These are phyloP conservation scores for Eustalomyia histrio DNA, from an alignment of 2,888 invertebrate genomes.

Conservation along the genomic window DNA sequence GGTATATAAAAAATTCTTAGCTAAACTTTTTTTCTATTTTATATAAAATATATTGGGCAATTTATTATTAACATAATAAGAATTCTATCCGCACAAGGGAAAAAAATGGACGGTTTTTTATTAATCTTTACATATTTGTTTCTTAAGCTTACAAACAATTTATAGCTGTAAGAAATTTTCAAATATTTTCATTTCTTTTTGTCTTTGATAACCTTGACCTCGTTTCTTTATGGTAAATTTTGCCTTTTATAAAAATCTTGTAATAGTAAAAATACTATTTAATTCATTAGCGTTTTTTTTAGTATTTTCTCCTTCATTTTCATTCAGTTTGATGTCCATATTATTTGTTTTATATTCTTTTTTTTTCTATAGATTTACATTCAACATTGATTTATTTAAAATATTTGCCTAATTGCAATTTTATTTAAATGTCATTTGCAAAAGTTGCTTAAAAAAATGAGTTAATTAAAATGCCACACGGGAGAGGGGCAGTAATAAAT, in stretches of 20 bases:
- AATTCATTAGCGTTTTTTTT: constrained; percentile 5
- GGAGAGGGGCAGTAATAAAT: neutral
- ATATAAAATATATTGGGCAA: neutral
- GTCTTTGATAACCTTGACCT: constrained; percentile 32
- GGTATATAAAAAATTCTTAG: neutral
- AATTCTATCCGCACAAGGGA: neutral
- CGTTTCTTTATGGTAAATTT: neutral
- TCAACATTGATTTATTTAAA: constrained; percentile 36
- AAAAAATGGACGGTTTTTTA: neutral
- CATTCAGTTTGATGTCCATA: constrained; percentile 35
- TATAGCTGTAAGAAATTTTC: neutral
- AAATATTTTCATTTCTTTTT: neutral
- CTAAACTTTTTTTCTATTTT: neutral
- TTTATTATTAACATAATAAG: neutral
- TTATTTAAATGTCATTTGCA: constrained; percentile 31
- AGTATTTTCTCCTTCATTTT: constrained; percentile 8
- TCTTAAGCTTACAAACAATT: neutral
- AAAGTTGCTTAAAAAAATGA: constrained; percentile 5
- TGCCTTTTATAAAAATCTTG: neutral
- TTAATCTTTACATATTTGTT: neutral
- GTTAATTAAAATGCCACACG: neutral
- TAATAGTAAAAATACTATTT: constrained; percentile 20
- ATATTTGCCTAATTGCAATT: constrained; percentile 30
- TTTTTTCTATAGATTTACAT: constrained; percentile 5
- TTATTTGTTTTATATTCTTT: constrained; percentile 5